phyloP scores from a whole-genome alignment of 1,140 invertebrate species.

The Lucilia sericata region DNA sequence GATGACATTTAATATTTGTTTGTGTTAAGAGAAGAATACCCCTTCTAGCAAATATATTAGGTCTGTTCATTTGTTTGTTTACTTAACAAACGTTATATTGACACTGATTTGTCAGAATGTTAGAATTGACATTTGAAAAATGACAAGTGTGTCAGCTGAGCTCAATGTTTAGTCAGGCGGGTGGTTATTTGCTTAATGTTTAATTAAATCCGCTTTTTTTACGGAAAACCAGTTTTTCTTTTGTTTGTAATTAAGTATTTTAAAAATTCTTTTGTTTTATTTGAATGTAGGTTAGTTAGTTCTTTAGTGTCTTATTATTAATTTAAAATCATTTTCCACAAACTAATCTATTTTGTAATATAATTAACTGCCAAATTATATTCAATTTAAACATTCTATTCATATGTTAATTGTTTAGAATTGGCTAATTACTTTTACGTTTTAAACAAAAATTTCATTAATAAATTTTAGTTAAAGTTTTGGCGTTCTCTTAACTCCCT shows the following conservation, averaged over 20 bases:
- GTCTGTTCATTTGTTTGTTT: not conserved
- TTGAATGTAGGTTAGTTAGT: too few relatives aligned
- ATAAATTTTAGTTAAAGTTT: not conserved
- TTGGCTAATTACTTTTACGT: not conserved
- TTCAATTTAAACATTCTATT: not conserved
- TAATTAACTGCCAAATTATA: too few relatives aligned
- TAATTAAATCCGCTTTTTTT: too few relatives aligned
- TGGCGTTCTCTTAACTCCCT: not conserved
- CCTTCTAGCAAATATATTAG: not conserved
- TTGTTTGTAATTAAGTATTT: too few relatives aligned
- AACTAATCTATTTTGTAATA: too few relatives aligned
- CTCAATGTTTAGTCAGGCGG: not conserved
- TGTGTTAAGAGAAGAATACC: not conserved
- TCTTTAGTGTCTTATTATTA: too few relatives aligned
- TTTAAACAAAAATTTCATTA: not conserved
- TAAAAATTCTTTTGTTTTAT: too few relatives aligned
- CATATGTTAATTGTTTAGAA: not conserved
- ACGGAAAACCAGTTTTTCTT: too few relatives aligned
- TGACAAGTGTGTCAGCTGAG: not conserved
- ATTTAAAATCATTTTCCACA: too few relatives aligned
- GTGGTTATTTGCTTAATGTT: too few relatives aligned
- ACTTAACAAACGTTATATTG: not conserved
- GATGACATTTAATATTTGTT: slow-evolving; percentile 5
- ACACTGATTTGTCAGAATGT: not conserved
- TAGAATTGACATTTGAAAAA: too few relatives aligned